Percentiles rank a stretch among this genome's conserved stretches.
These are phyloP conservation scores for Rhynchomys soricoides DNA, from an alignment of 2,113 vertebrate genomes.

Conservation along the genomic window DNA sequence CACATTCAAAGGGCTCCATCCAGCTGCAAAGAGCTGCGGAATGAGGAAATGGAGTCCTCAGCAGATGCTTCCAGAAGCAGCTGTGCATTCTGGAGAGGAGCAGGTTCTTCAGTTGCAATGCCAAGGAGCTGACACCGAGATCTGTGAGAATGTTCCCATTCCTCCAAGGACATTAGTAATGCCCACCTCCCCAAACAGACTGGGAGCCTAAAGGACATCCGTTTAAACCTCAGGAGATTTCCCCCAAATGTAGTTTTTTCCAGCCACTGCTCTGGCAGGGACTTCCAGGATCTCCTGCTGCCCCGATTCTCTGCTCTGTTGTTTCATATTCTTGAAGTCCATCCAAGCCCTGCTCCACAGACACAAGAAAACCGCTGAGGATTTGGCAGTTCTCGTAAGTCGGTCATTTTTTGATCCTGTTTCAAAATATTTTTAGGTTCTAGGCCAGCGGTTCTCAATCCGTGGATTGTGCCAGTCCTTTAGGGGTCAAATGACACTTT, in stretches of 20 bases:
- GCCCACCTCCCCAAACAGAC: not conserved
- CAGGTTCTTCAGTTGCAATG: not conserved
- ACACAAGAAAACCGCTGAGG: not conserved
- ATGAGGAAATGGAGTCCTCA: not conserved
- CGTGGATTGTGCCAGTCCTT: not conserved
- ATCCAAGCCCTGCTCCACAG: not conserved
- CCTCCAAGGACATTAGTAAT: not conserved
- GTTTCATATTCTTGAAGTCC: not conserved
- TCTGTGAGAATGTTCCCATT: not conserved
- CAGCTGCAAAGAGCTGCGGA: not conserved
- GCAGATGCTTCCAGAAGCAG: not conserved
- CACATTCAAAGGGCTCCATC: not conserved
- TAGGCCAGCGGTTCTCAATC: not conserved
- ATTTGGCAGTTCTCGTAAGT: not conserved
- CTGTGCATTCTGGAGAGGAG: not conserved
- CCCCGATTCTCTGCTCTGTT: not conserved
- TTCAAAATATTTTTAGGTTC: not conserved
- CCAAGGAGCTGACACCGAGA: not conserved
- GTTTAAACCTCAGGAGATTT: not conserved
- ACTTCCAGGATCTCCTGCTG: not conserved
- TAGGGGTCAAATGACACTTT: not conserved
- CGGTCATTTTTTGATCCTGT: not conserved
- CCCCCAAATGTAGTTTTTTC: not conserved
- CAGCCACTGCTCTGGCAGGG: not conserved
- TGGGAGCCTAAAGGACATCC: not conserved